Conservation (phyloP, 2,888 invertebrate genomes). For the Muscina levida region DNA sequence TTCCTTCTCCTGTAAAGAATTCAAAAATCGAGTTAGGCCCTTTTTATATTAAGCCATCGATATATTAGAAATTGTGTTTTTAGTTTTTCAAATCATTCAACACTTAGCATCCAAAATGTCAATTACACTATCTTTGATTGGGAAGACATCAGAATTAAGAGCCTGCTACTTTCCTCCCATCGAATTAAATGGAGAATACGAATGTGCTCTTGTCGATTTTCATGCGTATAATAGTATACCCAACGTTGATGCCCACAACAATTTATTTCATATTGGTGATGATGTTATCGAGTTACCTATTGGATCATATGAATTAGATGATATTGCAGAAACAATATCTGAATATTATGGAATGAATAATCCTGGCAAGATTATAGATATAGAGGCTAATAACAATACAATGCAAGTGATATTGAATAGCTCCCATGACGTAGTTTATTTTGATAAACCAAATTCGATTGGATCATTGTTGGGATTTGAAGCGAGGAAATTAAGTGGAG, state of each 20-base stretch:
- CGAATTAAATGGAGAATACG: background rate
- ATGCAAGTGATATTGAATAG: constrained; percentile 4
- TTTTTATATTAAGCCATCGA: too few species aligned
- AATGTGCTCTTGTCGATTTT: background rate
- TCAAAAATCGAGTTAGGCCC: too few species aligned
- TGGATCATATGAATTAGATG: background rate
- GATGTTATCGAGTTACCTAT: background rate
- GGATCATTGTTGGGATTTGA: background rate
- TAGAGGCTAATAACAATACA: background rate
- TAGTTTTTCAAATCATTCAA: background rate
- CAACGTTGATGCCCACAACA: background rate
- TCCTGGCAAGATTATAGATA: background rate
- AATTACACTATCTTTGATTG: background rate
- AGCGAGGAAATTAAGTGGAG: background rate
- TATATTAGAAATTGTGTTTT: too few species aligned
- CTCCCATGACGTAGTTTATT: background rate
- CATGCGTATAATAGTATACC: background rate
- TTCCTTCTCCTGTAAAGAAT: too few species aligned
- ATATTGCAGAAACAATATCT: background rate
- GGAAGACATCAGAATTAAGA: background rate
- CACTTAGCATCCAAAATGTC: background rate
- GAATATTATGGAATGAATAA: background rate
- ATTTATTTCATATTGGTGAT: constrained; percentile 2
- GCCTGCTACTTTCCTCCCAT: background rate
- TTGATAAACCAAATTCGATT: background rate